Percentiles rank a stretch among this genome's conserved stretches.
Conservation (phyloP, 2,113 vertebrate species). For the Daubentonia madagascariensis region DNA sequence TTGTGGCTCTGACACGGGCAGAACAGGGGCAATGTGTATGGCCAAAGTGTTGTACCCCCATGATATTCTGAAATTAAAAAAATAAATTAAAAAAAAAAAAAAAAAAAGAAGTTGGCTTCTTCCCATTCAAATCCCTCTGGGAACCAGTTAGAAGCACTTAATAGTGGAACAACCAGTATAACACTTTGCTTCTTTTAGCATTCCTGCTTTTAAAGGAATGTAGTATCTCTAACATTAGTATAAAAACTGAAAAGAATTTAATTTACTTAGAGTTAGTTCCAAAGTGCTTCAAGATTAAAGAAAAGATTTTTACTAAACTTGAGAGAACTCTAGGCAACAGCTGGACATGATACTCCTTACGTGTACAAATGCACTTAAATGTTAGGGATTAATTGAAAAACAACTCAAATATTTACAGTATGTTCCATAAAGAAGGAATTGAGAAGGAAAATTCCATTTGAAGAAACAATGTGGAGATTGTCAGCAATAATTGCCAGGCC, state of each 20-base stretch:
- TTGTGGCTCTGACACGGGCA: too few relatives aligned
- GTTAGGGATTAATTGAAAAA: not conserved
- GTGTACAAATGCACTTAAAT: not conserved
- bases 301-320: not conserved
- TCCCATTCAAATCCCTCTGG: not conserved
- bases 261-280: not conserved
- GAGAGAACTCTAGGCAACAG: not conserved
- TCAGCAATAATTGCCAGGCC: not conserved
- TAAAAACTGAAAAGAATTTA: not conserved
- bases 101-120: not conserved
- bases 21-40: too few relatives aligned
- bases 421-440: not conserved
- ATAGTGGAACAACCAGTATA: too few relatives aligned
- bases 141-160: not conserved
- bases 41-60: too few relatives aligned
- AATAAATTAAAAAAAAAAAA: too few relatives aligned
- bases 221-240: not conserved
- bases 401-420: not conserved
- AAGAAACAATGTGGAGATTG: not conserved
- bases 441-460: not conserved
- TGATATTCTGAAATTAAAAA: too few relatives aligned
- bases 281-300: not conserved
- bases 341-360: not conserved
- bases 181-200: not conserved
- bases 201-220: not conserved